Conservation (phyloP, 2,888 invertebrate genomes). For the Thymelicus acteon region DNA sequence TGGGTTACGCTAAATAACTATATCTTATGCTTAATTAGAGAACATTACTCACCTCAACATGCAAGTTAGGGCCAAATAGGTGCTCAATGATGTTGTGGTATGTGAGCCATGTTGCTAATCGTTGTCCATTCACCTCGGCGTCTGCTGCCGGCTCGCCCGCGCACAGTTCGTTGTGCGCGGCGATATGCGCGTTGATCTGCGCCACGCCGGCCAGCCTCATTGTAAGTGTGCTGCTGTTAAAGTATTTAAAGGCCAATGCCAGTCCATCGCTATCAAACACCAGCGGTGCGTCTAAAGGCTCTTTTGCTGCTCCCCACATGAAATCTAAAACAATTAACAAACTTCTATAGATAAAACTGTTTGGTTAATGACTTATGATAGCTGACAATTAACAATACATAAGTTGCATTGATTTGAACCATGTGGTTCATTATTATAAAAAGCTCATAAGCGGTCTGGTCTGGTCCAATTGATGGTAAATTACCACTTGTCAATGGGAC, state of each 20-base stretch:
- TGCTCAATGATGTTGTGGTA: constrained; percentile 96
- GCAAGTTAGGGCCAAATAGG: constrained; percentile 98
- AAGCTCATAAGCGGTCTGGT: too few species aligned
- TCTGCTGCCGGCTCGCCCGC: constrained; percentile 94
- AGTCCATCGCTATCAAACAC: constrained; percentile 96
- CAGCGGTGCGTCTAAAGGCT: constrained; percentile 93
- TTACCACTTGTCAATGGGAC: too few species aligned
- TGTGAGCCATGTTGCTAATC: constrained; percentile 94
- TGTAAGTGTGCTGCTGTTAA: constrained; percentile 96
- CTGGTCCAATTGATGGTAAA: too few species aligned
- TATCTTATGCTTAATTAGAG: neutral
- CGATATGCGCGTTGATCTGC: constrained; percentile 97
- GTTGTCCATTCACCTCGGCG: constrained; percentile 93
- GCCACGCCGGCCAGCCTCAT: constrained; percentile 97
- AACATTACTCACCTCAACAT: constrained; percentile 90
- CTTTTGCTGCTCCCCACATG: constrained; percentile 98
- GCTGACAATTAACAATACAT: neutral
- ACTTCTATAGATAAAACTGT: neutral
- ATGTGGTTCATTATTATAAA: too few species aligned
- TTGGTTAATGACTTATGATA: too few species aligned
- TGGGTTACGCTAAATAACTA: neutral
- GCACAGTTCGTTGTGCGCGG: constrained; percentile 95
- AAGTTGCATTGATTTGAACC: too few species aligned
- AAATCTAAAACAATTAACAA: constrained; percentile 85
- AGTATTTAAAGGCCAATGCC: constrained; percentile 97